A percentile compares a stretch with the other conserved stretches of the same genome.
phyloP scores from a whole-genome alignment of 2,888 invertebrate genomes.

The Nudaria mundana region DNA sequence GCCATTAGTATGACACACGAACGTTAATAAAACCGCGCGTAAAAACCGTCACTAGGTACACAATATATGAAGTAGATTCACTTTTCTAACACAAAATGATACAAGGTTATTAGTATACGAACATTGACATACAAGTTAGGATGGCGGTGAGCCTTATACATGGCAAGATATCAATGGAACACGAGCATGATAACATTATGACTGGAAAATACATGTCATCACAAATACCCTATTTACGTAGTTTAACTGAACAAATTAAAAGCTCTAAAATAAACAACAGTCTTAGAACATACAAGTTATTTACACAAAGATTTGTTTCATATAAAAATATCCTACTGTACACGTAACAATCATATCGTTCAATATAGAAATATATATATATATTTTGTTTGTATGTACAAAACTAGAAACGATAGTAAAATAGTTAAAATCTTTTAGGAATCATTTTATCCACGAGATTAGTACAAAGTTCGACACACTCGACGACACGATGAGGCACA shows the following conservation, averaged over 20 bases:
- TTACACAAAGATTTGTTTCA: conserved; percentile 70
- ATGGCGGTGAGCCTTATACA: no score
- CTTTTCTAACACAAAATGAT: no score
- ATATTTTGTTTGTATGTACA: conserved; percentile 69
- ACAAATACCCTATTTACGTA: conserved; percentile 51
- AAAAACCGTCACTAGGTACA: no score
- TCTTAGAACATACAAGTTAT: conserved; percentile 78
- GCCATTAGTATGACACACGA: no score
- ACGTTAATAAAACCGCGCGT: no score
- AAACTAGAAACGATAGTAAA: conserved; percentile 75
- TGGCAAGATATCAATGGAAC: conserved; percentile 26
- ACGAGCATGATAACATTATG: conserved; percentile 45
- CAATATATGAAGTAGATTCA: no score
- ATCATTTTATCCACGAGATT: conserved; percentile 50
- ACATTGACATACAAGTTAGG: no score
- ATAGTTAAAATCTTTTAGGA: conserved; percentile 75
- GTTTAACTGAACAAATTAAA: conserved; percentile 75
- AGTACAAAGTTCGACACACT: conserved; percentile 43
- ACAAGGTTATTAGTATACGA: no score
- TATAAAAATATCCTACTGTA: conserved; percentile 79
- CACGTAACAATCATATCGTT: conserved; percentile 70
- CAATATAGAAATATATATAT: conserved; percentile 79
- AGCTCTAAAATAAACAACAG: conserved; percentile 79
- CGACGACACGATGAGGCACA: conserved; percentile 37
- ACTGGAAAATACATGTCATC: conserved; percentile 77